A percentile compares a stretch with the other conserved stretches of the same genome.
phyloP scores from a whole-genome alignment of 2,888 invertebrate species.

The Dynastes grantii region DNA sequence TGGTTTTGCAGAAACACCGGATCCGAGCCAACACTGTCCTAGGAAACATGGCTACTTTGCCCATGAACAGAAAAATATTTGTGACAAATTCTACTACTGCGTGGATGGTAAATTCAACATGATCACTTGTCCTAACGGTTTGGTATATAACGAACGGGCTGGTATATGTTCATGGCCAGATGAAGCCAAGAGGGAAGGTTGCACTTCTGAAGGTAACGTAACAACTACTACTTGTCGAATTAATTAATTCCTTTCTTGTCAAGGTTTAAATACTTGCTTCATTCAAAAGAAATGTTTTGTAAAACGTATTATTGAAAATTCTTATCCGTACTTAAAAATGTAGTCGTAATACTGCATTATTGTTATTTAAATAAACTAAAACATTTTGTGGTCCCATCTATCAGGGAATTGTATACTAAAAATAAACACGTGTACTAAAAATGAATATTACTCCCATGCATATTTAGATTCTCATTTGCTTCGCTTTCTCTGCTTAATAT shows the following conservation, averaged over 20 bases:
- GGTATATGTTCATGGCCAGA: conserved; percentile 96
- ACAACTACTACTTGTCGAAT: neutral
- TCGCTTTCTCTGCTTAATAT: too few species aligned
- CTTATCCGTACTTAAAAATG: too few species aligned
- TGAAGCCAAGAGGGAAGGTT: conserved; percentile 90
- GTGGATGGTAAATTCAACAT: conserved; percentile 92
- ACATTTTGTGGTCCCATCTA: too few species aligned
- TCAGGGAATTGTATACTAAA: too few species aligned
- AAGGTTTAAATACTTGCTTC: conserved; percentile 6
- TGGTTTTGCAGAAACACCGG: conserved; percentile 77
- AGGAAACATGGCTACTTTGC: conserved; percentile 91
- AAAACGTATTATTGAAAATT: too few species aligned
- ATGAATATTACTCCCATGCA: too few species aligned
- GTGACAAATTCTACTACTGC: conserved; percentile 91
- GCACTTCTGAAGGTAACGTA: conserved; percentile 81
- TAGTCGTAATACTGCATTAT: too few species aligned
- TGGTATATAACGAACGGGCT: conserved; percentile 90
- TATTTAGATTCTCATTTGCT: too few species aligned
- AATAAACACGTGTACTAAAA: too few species aligned
- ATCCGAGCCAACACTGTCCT: conserved; percentile 82
- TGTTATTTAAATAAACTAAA: too few species aligned
- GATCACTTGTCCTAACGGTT: conserved; percentile 89
- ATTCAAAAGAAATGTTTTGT: neutral
- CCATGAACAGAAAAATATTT: conserved; percentile 83
- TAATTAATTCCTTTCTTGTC: conserved; percentile 10